Evolutionary conservation across 2,113 vertebrate species (phyloP).

Genomic region (Tursiops truncatus): DNA sequence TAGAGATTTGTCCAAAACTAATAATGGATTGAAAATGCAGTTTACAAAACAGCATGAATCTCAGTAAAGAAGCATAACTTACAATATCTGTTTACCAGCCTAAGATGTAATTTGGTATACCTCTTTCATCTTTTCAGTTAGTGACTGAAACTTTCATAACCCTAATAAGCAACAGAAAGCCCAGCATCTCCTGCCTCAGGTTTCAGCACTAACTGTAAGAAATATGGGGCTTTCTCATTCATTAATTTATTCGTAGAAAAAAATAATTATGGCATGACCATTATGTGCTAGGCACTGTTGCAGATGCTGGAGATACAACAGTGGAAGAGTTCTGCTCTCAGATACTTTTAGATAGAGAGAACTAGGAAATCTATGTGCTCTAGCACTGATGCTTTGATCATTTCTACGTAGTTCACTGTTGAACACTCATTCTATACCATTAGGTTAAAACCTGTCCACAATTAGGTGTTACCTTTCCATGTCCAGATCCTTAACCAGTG

Average conservation of each 20-base stretch:
- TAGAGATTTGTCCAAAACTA: background rate
- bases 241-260: background rate
- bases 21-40: background rate
- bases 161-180: background rate
- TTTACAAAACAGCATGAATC: background rate
- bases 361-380: background rate
- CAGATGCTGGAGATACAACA: background rate
- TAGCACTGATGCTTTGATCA: background rate
- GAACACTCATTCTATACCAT: background rate
- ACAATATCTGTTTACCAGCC: background rate
- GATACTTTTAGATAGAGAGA: background rate
- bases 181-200: background rate
- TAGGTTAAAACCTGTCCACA: background rate
- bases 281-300: background rate
- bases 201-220: background rate
- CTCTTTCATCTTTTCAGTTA: background rate
- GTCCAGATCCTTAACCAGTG: background rate
- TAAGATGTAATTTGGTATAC: background rate
- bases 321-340: background rate
- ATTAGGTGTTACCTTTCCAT: background rate
- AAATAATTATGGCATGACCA: background rate
- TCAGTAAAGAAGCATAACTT: background rate
- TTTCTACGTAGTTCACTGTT: background rate
- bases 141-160: background rate
- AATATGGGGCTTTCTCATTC: background rate